Evolutionary conservation across 2,113 vertebrate genomes (phyloP).

Genomic region (Zosterops japonicus): DNA sequence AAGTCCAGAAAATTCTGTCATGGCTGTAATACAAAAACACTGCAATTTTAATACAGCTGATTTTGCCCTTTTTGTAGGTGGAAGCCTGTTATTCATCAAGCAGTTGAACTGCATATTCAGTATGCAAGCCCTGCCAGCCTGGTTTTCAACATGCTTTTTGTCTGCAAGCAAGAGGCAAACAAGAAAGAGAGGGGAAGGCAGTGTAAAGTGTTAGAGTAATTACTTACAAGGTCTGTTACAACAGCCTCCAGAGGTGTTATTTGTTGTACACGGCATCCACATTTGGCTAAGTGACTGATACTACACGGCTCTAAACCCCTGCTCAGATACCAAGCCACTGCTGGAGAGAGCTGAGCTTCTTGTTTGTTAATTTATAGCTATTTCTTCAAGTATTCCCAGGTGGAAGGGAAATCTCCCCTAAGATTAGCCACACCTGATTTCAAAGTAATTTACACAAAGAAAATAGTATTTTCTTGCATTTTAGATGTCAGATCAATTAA

Average conservation of each 20-base stretch:
- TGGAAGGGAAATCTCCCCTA: neutral
- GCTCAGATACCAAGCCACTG: neutral
- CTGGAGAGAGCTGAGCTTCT: accelerated
- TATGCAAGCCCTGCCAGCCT: neutral
- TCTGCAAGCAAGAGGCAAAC: neutral
- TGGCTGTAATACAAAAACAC: no score
- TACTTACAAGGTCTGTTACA: neutral
- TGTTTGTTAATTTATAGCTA: neutral
- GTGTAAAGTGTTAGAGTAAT: neutral
- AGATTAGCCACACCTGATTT: neutral
- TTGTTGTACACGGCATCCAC: neutral
- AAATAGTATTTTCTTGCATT: neutral
- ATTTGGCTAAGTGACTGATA: neutral
- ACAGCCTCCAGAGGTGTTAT: neutral
- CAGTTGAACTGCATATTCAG: neutral
- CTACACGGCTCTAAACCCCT: neutral
- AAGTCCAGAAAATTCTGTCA: neutral
- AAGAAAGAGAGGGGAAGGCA: neutral
- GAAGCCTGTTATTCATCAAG: neutral
- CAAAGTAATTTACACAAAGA: neutral
- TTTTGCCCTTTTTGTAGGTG: neutral
- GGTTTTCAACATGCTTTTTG: neutral
- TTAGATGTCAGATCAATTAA: neutral
- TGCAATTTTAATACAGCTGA: neutral
- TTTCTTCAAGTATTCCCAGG: neutral